phyloP scores from a whole-genome alignment of 2,797 vertebrate species.

The Aselliscus stoliczkanus region DNA sequence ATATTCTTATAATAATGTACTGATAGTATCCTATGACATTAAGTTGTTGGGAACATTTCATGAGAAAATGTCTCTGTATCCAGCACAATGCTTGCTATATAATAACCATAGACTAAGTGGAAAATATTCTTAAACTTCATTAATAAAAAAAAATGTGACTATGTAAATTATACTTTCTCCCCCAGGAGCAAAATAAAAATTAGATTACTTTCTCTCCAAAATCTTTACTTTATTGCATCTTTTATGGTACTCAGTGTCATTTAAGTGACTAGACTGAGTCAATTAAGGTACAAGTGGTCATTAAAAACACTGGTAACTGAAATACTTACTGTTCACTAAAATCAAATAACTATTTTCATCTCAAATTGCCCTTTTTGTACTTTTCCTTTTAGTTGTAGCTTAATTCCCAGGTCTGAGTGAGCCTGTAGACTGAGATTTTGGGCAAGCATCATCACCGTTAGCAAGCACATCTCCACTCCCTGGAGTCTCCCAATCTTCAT shows the following conservation, averaged over 20 bases:
- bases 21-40: not conserved
- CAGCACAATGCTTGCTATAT: not conserved
- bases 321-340: slow-evolving; percentile 11
- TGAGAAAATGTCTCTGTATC: not conserved
- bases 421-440: not conserved
- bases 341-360: not conserved
- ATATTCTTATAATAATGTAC: not conserved
- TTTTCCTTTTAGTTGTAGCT: slow-evolving; percentile 14
- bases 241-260: not conserved
- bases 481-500: not conserved
- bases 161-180: not conserved
- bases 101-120: not conserved
- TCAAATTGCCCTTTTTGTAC: not conserved
- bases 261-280: not conserved
- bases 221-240: not conserved
- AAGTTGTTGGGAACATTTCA: not conserved
- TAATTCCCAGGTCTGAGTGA: not conserved
- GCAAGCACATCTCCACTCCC: not conserved
- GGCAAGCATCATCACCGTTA: not conserved
- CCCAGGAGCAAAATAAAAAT: not conserved
- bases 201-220: not conserved
- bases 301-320: not conserved
- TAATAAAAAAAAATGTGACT: not conserved
- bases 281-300: not conserved
- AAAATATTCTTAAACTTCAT: not conserved